phyloP scores from a whole-genome alignment of 1,140 invertebrate genomes.

The Macrotrachela quadricornifera region DNA sequence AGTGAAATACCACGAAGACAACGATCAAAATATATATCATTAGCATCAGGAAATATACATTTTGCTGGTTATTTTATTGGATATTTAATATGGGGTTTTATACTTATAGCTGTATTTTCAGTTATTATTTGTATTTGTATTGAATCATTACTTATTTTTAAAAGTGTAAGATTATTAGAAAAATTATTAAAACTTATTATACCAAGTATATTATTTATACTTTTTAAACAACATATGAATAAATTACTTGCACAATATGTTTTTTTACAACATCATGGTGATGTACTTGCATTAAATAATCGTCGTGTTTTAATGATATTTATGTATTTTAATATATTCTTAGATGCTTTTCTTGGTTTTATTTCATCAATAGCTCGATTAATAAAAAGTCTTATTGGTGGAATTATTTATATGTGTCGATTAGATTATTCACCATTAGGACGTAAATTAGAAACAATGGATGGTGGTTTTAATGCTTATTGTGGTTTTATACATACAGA shows the following conservation, averaged over 20 bases:
- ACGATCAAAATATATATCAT: too few species aligned
- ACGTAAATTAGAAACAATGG: constrained; percentile 4
- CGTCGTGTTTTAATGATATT: background rate
- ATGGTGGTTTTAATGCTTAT: too few species aligned
- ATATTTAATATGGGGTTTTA: constrained; percentile 7
- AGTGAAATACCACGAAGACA: too few species aligned
- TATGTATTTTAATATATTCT: constrained; percentile 9
- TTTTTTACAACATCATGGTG: background rate
- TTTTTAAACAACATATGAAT: background rate
- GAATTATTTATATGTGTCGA: constrained; percentile 1
- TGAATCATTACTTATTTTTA: too few species aligned
- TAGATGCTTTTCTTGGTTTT: constrained; percentile 7
- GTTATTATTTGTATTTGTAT: too few species aligned
- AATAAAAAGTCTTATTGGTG: background rate
- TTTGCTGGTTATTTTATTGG: constrained; percentile 5
- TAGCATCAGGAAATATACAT: too few species aligned
- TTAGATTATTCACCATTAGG: constrained; percentile 3
- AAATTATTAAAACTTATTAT: too few species aligned
- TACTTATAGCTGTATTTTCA: too few species aligned
- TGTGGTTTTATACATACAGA: too few species aligned
- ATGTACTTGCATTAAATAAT: background rate
- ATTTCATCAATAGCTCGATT: background rate
- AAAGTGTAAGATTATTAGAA: too few species aligned
- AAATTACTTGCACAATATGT: background rate
- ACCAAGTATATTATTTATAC: too few species aligned